These are phyloP conservation scores for Cydia fagiglandana DNA, from an alignment of 1,140 invertebrate genomes.

Conservation along the genomic window DNA sequence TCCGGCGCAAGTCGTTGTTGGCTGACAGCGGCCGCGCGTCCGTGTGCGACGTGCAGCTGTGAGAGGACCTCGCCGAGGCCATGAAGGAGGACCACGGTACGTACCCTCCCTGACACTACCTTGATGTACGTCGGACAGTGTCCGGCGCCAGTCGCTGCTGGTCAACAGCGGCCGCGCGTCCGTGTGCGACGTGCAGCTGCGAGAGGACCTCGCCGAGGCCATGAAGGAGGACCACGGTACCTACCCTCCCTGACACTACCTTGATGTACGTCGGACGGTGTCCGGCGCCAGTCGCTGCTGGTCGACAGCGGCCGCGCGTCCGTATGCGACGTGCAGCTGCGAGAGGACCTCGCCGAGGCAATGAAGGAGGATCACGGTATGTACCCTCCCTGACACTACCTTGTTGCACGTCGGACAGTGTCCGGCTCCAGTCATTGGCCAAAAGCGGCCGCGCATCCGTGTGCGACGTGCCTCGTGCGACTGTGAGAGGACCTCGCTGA, in stretches of 20 bases:
- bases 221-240: conserved; percentile 86
- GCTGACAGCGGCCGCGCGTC: conserved; percentile 76
- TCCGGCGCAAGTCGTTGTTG: conserved; percentile 80
- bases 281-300: conserved; percentile 83
- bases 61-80: conserved; percentile 95
- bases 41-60: conserved; percentile 86
- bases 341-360: conserved; percentile 95
- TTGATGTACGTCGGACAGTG: conserved; percentile 84
- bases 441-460: too few species aligned
- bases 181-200: too few species aligned
- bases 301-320: too few species aligned
- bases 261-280: conserved; percentile 84
- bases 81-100: conserved; percentile 87
- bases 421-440: conserved; percentile 45
- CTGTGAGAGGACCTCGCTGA: too few species aligned
- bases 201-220: conserved; percentile 95
- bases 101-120: conserved; percentile 33
- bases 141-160: conserved; percentile 83
- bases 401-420: conserved; percentile 84
- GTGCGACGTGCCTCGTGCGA: too few species aligned
- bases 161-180: too few species aligned
- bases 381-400: conserved; percentile 33
- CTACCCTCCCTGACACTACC: conserved; percentile 33
- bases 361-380: conserved; percentile 87
- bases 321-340: too few species aligned